Evolutionary conservation across 2,797 vertebrate genomes (phyloP).

Genomic region (Tiaroga cobitis): DNA sequence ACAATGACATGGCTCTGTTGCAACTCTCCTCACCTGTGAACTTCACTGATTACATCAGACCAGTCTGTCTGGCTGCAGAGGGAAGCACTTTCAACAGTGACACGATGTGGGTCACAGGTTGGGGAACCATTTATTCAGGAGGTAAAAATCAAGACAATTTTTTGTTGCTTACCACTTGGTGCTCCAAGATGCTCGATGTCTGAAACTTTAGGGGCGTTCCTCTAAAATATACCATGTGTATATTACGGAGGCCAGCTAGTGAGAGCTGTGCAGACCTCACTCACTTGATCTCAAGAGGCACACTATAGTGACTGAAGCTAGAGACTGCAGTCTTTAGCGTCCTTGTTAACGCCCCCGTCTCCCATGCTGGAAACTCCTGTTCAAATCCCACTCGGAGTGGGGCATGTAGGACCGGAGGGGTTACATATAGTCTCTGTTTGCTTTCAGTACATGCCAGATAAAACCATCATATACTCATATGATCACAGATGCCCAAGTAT

Average conservation of each 20-base stretch:
- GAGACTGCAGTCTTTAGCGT: background rate
- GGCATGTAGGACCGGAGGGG: no score
- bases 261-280: background rate
- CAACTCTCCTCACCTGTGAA: background rate
- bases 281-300: background rate
- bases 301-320: background rate
- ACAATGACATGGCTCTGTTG: constrained; percentile 55
- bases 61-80: constrained; percentile 26
- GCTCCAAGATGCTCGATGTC: background rate
- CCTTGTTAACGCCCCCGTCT: background rate
- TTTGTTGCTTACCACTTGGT: background rate
- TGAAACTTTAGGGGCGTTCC: background rate
- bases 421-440: background rate
- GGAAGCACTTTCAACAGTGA: constrained; percentile 26
- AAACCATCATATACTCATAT: no score
- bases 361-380: no score
- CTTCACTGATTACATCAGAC: background rate
- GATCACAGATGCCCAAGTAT: no score
- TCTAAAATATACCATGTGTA: background rate
- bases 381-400: no score
- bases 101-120: constrained; percentile 22
- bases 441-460: background rate
- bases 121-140: background rate
- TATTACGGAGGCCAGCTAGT: background rate
- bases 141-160: constrained; percentile 22